A percentile compares a stretch with the other conserved stretches of the same genome.
phyloP scores from a whole-genome alignment of 2,113 vertebrate genomes.

The Brachyhypopomus occidentalis region DNA sequence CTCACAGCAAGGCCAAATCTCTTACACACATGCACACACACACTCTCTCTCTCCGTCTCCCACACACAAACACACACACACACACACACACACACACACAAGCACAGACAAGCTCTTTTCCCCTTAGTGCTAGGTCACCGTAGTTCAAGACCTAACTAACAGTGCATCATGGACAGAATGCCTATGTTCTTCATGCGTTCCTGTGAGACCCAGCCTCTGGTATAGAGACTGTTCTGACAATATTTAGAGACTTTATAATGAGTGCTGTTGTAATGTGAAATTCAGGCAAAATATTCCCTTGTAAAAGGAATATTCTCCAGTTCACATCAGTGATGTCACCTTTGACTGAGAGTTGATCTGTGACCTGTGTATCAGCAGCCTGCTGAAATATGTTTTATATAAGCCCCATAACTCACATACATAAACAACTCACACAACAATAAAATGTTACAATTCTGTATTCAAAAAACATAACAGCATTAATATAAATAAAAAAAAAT shows the following conservation, averaged over 20 bases:
- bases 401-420: background rate
- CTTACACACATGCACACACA: conserved; percentile 3
- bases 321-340: conserved; percentile 30
- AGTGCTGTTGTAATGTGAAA: background rate
- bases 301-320: conserved; percentile 23
- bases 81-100: background rate
- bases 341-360: background rate
- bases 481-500: background rate
- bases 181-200: background rate
- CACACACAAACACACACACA: conserved; percentile 6
- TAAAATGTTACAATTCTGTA: background rate
- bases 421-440: background rate
- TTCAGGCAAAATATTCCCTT: conserved; percentile 34
- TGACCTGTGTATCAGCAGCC: conserved; percentile 15
- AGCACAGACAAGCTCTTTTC: background rate
- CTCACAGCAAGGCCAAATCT: conserved; percentile 28
- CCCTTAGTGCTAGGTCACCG: conserved; percentile 4
- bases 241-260: background rate
- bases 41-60: background rate
- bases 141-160: conserved; percentile 27
- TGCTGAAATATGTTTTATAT: no score
- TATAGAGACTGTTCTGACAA: background rate
- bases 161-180: background rate
- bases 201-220: conserved; percentile 1
- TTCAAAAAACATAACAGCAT: background rate